phyloP scores from a whole-genome alignment of 2,888 invertebrate species.

The Rhopalosiphum nymphaeae region DNA sequence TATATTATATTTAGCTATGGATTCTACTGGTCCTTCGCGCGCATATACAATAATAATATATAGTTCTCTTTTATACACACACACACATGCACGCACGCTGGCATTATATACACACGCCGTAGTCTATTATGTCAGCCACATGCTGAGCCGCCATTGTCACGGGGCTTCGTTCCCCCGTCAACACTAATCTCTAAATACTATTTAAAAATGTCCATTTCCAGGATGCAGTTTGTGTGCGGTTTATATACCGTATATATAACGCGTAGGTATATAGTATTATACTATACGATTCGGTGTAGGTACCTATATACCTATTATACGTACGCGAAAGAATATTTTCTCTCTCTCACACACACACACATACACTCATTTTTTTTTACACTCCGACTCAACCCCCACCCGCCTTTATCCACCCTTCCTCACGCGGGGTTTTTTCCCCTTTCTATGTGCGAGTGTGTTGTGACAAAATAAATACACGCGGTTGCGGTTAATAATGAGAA shows the following conservation, averaged over 20 bases:
- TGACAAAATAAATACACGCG: slow-evolving; percentile 59
- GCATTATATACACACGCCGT: slow-evolving; percentile 51
- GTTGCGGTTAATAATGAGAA: slow-evolving; percentile 45
- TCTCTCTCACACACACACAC: neutral
- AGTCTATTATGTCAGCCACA: slow-evolving; percentile 65
- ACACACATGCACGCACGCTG: neutral
- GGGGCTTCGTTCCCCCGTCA: slow-evolving; percentile 56
- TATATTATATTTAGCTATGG: neutral
- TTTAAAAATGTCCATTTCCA: slow-evolving; percentile 65
- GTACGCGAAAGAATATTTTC: slow-evolving; percentile 2
- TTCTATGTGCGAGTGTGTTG: slow-evolving; percentile 43
- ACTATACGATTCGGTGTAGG: neutral
- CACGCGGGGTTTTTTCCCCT: neutral
- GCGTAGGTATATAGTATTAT: neutral
- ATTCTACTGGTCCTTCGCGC: slow-evolving; percentile 29
- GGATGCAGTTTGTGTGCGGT: slow-evolving; percentile 50
- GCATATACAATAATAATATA: neutral
- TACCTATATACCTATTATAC: slow-evolving; percentile 12
- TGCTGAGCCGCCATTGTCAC: slow-evolving; percentile 64
- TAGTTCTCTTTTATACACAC: slow-evolving; percentile 8
- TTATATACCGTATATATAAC: neutral
- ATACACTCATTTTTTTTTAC: neutral
- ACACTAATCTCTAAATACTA: slow-evolving; percentile 65
- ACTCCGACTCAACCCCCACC: neutral
- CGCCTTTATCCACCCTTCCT: neutral